Percentiles rank a stretch among this genome's conserved stretches.
phyloP scores from a whole-genome alignment of 1,140 invertebrate species.

The Eubasilissa regina region DNA sequence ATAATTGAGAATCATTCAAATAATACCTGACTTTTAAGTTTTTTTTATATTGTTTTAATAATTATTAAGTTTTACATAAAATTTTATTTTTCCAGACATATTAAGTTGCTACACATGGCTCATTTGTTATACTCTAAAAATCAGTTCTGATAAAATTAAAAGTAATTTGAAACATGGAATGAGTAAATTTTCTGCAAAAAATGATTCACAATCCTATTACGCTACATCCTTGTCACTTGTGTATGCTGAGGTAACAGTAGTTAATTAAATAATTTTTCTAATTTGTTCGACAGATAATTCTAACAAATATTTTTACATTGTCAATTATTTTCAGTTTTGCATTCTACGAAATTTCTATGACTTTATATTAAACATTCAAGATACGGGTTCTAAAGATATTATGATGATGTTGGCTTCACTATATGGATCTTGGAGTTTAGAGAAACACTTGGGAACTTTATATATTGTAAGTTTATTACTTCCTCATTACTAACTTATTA shows the following conservation, averaged over 20 bases:
- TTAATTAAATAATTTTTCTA: background rate
- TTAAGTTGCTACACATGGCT: constrained; percentile 82
- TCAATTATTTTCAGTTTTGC: background rate
- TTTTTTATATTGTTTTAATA: no score
- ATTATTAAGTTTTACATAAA: no score
- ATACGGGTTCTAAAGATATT: constrained; percentile 70
- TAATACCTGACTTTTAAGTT: no score
- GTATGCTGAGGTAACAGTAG: constrained; percentile 73
- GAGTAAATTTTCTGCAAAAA: constrained; percentile 79
- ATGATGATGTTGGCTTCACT: constrained; percentile 78
- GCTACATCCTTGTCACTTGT: constrained; percentile 79
- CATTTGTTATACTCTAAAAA: constrained; percentile 79
- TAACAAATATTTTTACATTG: background rate
- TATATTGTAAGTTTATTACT: constrained; percentile 71
- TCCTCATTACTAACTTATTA: no score
- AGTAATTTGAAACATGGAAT: constrained; percentile 70
- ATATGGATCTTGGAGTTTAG: constrained; percentile 79
- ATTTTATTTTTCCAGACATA: constrained; percentile 70
- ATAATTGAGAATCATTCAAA: no score
- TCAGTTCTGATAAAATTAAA: constrained; percentile 75
- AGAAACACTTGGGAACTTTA: constrained; percentile 80
- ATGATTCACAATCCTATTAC: constrained; percentile 83
- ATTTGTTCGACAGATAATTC: background rate
- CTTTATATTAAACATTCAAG: constrained; percentile 62
- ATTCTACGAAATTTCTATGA: background rate